Evolutionary conservation across 2,113 vertebrate genomes (phyloP), one percentile per base, ranked within the genome.

Genomic region (Pelecanoides urinatrix): DNA sequence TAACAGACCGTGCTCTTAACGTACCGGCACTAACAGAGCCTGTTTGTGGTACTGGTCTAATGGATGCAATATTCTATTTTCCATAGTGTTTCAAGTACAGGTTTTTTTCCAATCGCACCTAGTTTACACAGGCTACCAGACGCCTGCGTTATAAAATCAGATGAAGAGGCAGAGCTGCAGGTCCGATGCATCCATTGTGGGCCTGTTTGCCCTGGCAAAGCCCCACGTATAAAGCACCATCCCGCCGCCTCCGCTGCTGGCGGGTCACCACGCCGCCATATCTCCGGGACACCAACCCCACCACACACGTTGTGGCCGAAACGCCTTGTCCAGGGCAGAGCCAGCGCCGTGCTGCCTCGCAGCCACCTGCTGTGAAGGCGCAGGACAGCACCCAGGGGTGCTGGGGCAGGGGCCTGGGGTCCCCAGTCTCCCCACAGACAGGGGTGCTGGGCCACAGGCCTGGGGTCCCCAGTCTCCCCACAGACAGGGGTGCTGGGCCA

Each of bases 281-380:
- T 3, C 40, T 25, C 18, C n/a, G n/a, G n/a, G n/a, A n/a, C n/a
- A n/a, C n/a, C n/a, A n/a, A n/a, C n/a, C n/a, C n/a, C 58, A 3
- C 26, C 15, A 1, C 25, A 3, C 29, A 6, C 2, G 0, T 3
- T 2, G 23, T 1, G 27, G 32, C 58, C 58, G 12, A 5, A 65
- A 26, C 7, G 5, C 20, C 38, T 5, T 3, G 22, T 17, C n/a
- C n/a, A 2, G 16, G 25, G 20, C 9, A 30, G 2, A 55, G 13
- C 25, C 23, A 2, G 13, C 2, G 15, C 29, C 2, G 0, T 1
- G 13, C 30, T 13, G 55, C 63, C 34, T 6, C 78, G 15, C 61
- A 45, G 59, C 25, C 2, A 0, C 21, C 52, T 1, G 1, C 27
- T 7, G 9, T 0, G 0, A 13, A 9, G 55, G 19, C 1, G 3